Evolutionary conservation across 2,888 invertebrate genomes (phyloP), one percentile per base, ranked within the genome.

Genomic region (Pyrocoelia pectoralis): DNA sequence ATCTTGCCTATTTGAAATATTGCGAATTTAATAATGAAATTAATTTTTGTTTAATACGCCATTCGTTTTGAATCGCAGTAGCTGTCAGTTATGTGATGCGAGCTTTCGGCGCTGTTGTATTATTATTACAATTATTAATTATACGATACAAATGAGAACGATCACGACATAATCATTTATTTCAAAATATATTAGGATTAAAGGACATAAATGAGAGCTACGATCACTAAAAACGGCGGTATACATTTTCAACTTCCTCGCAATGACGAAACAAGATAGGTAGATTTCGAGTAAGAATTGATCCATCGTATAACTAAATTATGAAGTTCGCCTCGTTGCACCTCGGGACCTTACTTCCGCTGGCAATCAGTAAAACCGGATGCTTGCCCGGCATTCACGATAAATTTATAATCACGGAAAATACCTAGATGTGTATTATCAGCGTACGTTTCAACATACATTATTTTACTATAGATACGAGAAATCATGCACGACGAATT

Each of bases 341-440:
- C 73, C 70, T 72, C 70, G 73, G 72, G 70, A 72, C 68, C 69
- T 66, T 67, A 72, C 72, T 72, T 74, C 74, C 74, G 73, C 66
- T 72, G 72, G 75, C 74, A 76, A 76, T 76, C 76, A 75, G 72
- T 73, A 70, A 74, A 74, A 74, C 75, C 76, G 76, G 76, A 76
- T 70, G 73, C 73, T 71, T 68, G 73, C 63, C 74, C 72, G 69
- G 73, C 70, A 68, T 74, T 71, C 73, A 72, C 74, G 72, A 75
- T 76, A 76, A 76, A 76, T 76, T 76, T 72, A 74, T 76, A 75
- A 75, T 76, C 74, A 73, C 68, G 70, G 50, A 41, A 62, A 53
- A 58, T 59, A 59, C 52, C 58, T 63, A 56, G 48, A 57, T 61
- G 56, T 52, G 52, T 61, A 56, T 56, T 61, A 61, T 61, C 56